Percentiles rank a stretch among this genome's conserved stretches.
phyloP scores from a whole-genome alignment of 1,140 invertebrate species.

The Drosophila jambulina region DNA sequence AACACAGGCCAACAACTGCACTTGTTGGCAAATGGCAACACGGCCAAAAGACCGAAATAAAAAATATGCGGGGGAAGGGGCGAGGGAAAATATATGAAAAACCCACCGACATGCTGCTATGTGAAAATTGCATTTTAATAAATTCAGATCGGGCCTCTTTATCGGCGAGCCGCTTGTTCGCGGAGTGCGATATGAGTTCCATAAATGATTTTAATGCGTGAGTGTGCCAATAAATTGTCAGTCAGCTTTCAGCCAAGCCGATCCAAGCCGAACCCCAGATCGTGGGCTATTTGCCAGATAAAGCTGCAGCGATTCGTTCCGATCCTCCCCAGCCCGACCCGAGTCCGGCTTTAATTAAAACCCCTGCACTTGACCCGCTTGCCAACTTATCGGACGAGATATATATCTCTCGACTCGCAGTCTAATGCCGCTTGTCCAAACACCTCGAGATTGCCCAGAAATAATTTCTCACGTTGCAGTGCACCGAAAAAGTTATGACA shows the following conservation, averaged over 20 bases:
- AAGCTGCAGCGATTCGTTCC: slow-evolving; percentile 10
- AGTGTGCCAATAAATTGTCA: slow-evolving; percentile 76
- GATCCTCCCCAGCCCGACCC: not conserved
- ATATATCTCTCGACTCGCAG: slow-evolving; percentile 55
- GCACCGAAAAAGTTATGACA: slow-evolving; percentile 73
- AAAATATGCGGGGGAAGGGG: slow-evolving; percentile 27
- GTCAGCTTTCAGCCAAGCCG: slow-evolving; percentile 23
- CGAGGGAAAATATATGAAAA: slow-evolving; percentile 27
- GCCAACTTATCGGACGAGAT: slow-evolving; percentile 57
- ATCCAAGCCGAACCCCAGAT: slow-evolving; percentile 4
- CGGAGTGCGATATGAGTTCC: slow-evolving; percentile 59
- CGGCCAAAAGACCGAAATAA: slow-evolving; percentile 17
- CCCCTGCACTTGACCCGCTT: slow-evolving; percentile 75
- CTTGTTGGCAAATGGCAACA: slow-evolving; percentile 57
- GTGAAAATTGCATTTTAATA: slow-evolving; percentile 83
- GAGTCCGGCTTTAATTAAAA: slow-evolving; percentile 63
- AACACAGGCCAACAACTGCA: slow-evolving; percentile 49
- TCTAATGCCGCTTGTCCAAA: slow-evolving; percentile 51
- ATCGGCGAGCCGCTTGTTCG: slow-evolving; percentile 58
- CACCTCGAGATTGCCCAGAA: slow-evolving; percentile 55
- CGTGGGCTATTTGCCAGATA: slow-evolving; percentile 56
- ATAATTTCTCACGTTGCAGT: slow-evolving; percentile 78
- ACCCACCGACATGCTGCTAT: slow-evolving; percentile 49
- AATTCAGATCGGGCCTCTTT: slow-evolving; percentile 75
- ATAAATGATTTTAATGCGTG: slow-evolving; percentile 76